Percentiles rank a stretch among this genome's conserved stretches.
phyloP scores from a whole-genome alignment of 2,113 vertebrate genomes.

The Jaculus jaculus region DNA sequence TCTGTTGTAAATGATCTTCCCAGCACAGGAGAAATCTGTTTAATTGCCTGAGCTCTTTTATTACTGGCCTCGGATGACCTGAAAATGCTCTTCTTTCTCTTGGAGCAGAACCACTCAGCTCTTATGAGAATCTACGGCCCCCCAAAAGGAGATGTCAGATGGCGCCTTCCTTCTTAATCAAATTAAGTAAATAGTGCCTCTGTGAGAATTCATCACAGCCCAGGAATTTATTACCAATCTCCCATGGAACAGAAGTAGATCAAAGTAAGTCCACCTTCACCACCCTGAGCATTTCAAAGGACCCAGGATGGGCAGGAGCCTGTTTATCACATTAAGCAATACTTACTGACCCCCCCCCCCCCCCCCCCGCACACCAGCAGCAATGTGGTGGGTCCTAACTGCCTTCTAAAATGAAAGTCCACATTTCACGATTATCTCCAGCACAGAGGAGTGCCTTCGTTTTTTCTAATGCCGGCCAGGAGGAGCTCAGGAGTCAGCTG shows the following conservation, averaged over 20 bases:
- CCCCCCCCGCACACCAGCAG: slow-evolving; percentile 52
- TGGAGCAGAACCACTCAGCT: slow-evolving; percentile 70
- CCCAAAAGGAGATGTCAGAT: slow-evolving; percentile 68
- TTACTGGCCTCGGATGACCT: slow-evolving; percentile 69
- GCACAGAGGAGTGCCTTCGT: not conserved
- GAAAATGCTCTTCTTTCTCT: slow-evolving; percentile 76
- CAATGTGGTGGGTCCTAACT: slow-evolving; percentile 60
- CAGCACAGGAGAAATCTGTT: slow-evolving; percentile 79
- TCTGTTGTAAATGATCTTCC: slow-evolving; percentile 79
- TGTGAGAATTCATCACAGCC: slow-evolving; percentile 64
- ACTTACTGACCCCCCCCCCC: slow-evolving; percentile 64
- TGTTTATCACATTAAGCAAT: slow-evolving; percentile 77
- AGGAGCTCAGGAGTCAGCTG: not conserved
- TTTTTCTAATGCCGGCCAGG: not conserved
- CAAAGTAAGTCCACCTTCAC: slow-evolving; percentile 71
- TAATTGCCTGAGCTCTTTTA: slow-evolving; percentile 78
- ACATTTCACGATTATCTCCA: slow-evolving; percentile 66
- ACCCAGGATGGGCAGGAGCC: slow-evolving; percentile 72
- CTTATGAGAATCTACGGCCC: slow-evolving; percentile 73
- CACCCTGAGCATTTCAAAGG: slow-evolving; percentile 72
- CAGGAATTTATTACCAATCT: slow-evolving; percentile 84
- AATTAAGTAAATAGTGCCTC: slow-evolving; percentile 84
- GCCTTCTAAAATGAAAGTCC: slow-evolving; percentile 71
- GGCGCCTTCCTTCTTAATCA: slow-evolving; percentile 79
- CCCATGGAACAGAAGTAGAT: slow-evolving; percentile 70